Evolutionary conservation across 2,113 vertebrate species (phyloP), one percentile per base, ranked within the genome.

Genomic region (Bostrychus sinensis): DNA sequence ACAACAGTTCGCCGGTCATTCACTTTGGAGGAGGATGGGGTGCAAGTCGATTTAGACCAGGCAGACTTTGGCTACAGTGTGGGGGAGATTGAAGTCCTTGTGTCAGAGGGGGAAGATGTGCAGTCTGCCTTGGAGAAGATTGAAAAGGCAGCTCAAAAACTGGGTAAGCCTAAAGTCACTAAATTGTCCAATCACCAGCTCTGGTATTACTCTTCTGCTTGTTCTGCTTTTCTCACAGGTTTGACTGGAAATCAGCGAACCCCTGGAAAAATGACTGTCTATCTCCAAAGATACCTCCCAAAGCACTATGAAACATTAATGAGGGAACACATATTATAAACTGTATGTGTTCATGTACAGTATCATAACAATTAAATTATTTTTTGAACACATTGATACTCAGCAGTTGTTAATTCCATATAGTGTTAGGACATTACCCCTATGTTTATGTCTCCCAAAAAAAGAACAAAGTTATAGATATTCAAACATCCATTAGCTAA

Each of bases 181-280:
- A 59, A 39, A 32, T 20, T 16, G n/a, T 23, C n/a, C 6, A 42
- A 16, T 46, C 43, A 37, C 36, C 7, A 19, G 9, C 9, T 28
- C 16, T 2, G 19, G 9, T 51, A 13, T 58, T 46, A 20, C 5
- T 23, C 30, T 41, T 7, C 2, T 1, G 12, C 28, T 28, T 51
- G 25, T n/a, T 42, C 56, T 56, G 30, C 25, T 65, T 38, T 38
- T 54, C 11, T 58, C n/a, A 16, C 59, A 93, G 92, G 91, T 76
- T 68, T 93, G 51, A 72, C 62, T 26, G 70, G 50, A 39, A 84
- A 91, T 77, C 85, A 91, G 64, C 85, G 3, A 51, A 83, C 92
- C 37, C 82, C 90, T 5, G 93, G 93, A n/a, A 96, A 96, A 89
- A 93, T 96, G 93, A 41, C 83, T 0, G 84, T 91, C 23, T 95